Evolutionary conservation across 1,140 invertebrate species (phyloP), one percentile per base, ranked within the genome.

Genomic region (Drosophila bocki): DNA sequence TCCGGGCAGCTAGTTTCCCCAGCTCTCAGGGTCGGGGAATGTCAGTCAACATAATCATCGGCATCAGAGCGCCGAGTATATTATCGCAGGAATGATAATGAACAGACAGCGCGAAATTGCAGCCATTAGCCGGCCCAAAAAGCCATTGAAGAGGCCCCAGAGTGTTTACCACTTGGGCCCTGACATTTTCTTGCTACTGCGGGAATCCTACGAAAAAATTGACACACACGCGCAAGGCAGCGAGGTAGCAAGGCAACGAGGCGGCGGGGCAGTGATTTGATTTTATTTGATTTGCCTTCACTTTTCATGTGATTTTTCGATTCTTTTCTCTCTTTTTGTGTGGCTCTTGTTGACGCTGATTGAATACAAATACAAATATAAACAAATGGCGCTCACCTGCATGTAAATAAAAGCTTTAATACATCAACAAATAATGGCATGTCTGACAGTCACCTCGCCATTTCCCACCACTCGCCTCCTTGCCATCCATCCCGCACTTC

Each of bases 321-420:
- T 78, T 78, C 67, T 39, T 51, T 48, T 65, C 42, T 29, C 56
- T 19, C 33, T 75, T 58, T 64, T 62, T 70, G 33, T 47, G 44
- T 58, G 51, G 63, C 76, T 75, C 61, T 77, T 77, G 75, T 84
- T 84, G 84, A 88, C 84, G 84, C 84, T 87, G 84, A 87, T 87
- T 87, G 84, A 87, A 87, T 87, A 87, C 84, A 85, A 85, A 85
- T 58, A 75, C 75, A 82, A 78, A 86, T 82, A 82, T 81, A 88
- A 88, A 88, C 78, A 88, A 90, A 87, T 87, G 84, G 78, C 77
- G 68, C 72, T 76, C 84, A 87, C 84, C 84, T 83, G 84, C 72
- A 88, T 74, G 80, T 70, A 68, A 87, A 80, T 82, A 87, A 84
- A 83, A 80, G 72, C 84, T 88, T 87, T 87, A 87, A 84, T 88